Percentiles rank a stretch among this genome's conserved stretches.
Conservation (phyloP, 2,888 invertebrate species). For the Folsomia candida region DNA sequence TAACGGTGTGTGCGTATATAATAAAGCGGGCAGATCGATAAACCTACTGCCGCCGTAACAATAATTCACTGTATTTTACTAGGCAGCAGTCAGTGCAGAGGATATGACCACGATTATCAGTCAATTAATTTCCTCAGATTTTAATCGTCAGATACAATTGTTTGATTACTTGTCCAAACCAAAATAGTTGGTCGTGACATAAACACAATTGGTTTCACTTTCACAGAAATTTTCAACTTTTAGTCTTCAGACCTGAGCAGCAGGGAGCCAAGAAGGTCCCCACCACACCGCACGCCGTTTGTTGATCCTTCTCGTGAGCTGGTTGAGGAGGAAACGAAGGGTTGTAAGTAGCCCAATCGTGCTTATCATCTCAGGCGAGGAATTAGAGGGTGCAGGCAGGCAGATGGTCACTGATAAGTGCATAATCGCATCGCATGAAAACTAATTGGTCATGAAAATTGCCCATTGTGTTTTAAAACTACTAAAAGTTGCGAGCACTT, state of each 20-base stretch:
- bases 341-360: neutral
- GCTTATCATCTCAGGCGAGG: neutral
- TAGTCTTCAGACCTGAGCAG: neutral
- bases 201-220: slow-evolving; percentile 9
- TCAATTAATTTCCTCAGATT: neutral
- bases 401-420: slow-evolving; percentile 12
- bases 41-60: too few relatives aligned
- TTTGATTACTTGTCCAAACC: neutral
- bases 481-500: neutral
- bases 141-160: neutral
- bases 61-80: too few relatives aligned
- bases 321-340: neutral
- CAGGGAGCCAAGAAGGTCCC: neutral
- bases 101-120: too few relatives aligned
- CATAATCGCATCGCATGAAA: neutral
- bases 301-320: too few relatives aligned
- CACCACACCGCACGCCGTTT: too few relatives aligned
- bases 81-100: too few relatives aligned
- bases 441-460: slow-evolving; percentile 14
- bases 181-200: slow-evolving; percentile 7
- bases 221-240: neutral
- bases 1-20: too few relatives aligned
- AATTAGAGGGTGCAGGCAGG: neutral
- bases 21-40: too few relatives aligned
- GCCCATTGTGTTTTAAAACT: slow-evolving; percentile 2